A percentile compares a stretch with the other conserved stretches of the same genome.
Evolutionary conservation across 2,888 invertebrate species (phyloP).

Genomic region (Marronus borbonicus): DNA sequence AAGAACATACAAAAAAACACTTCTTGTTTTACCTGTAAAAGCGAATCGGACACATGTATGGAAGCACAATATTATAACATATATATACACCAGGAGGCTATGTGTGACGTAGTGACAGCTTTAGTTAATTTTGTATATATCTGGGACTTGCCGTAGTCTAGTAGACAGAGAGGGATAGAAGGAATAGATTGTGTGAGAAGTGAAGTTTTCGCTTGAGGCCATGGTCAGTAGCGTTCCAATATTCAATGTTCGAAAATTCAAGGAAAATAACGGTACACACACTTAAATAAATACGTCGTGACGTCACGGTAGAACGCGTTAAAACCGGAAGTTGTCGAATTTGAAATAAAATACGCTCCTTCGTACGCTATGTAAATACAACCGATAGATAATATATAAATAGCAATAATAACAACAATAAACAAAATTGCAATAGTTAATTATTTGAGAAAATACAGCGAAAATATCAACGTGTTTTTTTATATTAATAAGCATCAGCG

Average conservation of each 20-base stretch:
- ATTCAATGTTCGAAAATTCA: not conserved
- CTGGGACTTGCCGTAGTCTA: slow-evolving; percentile 63
- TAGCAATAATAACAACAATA: not conserved
- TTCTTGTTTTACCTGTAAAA: slow-evolving; percentile 56
- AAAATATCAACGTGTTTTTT: too few relatives aligned
- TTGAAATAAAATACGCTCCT: too few relatives aligned
- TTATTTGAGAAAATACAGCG: not conserved
- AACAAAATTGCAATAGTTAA: not conserved
- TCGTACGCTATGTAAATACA: too few relatives aligned
- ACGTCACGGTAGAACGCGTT: too few relatives aligned
- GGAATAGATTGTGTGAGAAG: slow-evolving; percentile 10
- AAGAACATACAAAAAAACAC: slow-evolving; percentile 20
- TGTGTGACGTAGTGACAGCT: slow-evolving; percentile 59
- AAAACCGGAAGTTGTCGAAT: too few relatives aligned
- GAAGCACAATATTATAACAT: slow-evolving; percentile 51
- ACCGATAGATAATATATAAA: not conserved
- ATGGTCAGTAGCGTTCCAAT: slow-evolving; percentile 42
- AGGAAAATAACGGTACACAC: not conserved
- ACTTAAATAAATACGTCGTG: too few relatives aligned
- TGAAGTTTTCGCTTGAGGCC: slow-evolving; percentile 51
- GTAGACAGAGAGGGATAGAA: slow-evolving; percentile 47
- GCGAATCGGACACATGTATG: slow-evolving; percentile 57
- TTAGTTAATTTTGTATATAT: slow-evolving; percentile 70
- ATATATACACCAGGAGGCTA: slow-evolving; percentile 44
- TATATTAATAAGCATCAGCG: not conserved